A percentile compares a stretch with the other conserved stretches of the same genome.
phyloP scores from a whole-genome alignment of 2,888 invertebrate species.

The Nomada ferruginata region DNA sequence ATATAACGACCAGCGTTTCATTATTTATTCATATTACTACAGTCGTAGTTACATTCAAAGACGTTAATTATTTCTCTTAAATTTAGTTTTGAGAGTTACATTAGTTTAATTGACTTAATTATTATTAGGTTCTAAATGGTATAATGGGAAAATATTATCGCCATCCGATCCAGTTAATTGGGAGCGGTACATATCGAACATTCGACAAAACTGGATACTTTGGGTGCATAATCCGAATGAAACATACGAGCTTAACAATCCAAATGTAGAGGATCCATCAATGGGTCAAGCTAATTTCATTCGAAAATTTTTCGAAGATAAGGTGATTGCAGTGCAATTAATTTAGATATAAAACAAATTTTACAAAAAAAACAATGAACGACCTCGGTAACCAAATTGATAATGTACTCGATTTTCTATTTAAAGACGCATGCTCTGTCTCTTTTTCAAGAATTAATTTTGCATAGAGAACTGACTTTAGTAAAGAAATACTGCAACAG shows the following conservation, averaged over 20 bases:
- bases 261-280: constrained; percentile 79
- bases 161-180: constrained; percentile 51
- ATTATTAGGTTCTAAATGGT: constrained; percentile 63
- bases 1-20: not conserved
- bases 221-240: constrained; percentile 41
- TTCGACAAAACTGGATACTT: constrained; percentile 71
- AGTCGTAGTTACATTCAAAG: not conserved
- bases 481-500: too few relatives aligned
- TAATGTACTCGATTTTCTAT: too few relatives aligned
- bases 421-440: too few relatives aligned
- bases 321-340: constrained; percentile 70
- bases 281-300: constrained; percentile 83
- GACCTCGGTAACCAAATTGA: not conserved
- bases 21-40: not conserved
- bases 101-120: not conserved
- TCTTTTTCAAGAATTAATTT: not conserved
- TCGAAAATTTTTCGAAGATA: constrained; percentile 80
- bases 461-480: not conserved
- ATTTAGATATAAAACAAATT: not conserved
- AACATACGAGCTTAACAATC: constrained; percentile 73
- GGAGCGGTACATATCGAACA: constrained; percentile 52
- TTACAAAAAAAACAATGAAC: not conserved
- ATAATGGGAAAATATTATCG: constrained; percentile 65
- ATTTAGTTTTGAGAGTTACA: not conserved
- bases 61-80: not conserved